Percentiles rank a stretch among this genome's conserved stretches.
phyloP scores from a whole-genome alignment of 2,797 vertebrate genomes.

The Anabacerthia variegaticeps region DNA sequence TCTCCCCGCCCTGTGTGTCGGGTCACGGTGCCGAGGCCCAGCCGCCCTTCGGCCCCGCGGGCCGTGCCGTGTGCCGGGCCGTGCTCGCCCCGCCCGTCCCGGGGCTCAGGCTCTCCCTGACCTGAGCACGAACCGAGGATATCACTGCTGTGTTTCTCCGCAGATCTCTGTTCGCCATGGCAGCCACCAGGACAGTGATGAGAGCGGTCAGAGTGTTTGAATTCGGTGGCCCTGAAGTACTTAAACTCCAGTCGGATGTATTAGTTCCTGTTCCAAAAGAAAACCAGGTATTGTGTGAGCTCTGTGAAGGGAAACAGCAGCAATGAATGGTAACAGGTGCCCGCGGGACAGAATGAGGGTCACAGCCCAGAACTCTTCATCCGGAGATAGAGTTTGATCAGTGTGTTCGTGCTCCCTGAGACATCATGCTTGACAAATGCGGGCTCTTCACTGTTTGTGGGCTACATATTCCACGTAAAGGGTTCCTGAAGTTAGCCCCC shows the following conservation, averaged over 20 bases:
- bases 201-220: constrained; percentile 86
- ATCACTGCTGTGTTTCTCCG: rapidly evolving
- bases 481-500: not conserved
- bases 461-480: rapidly evolving
- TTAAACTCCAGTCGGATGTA: constrained; percentile 79
- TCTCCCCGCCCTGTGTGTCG: too few relatives aligned
- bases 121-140: not conserved
- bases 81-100: not conserved
- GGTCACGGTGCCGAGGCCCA: rapidly evolving
- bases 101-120: not conserved
- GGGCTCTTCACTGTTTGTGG: rapidly evolving
- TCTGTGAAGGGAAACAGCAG: not conserved
- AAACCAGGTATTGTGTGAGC: constrained; percentile 79
- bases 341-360: not conserved
- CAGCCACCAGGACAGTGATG: constrained; percentile 81
- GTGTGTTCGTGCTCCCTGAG: rapidly evolving
- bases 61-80: not conserved
- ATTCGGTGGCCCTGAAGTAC: constrained; percentile 89
- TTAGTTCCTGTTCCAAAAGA: constrained; percentile 79
- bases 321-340: not conserved
- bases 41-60: not conserved
- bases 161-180: constrained; percentile 65
- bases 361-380: not conserved
- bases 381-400: not conserved
- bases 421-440: rapidly evolving